Conservation (phyloP, 2,113 vertebrate species). For the Trogon surrucura region DNA sequence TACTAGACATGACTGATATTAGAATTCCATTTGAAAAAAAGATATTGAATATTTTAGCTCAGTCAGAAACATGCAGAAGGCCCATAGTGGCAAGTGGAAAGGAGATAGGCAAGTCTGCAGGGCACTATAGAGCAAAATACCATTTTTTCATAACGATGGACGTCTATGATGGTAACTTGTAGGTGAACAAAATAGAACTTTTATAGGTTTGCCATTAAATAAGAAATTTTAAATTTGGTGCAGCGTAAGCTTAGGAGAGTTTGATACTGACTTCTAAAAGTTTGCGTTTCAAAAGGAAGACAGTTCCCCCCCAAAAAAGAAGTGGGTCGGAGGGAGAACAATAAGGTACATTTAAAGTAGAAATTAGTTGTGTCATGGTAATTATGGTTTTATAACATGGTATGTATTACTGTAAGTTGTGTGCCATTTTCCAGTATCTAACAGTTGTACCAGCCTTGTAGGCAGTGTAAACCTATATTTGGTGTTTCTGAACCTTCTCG, state of each 20-base stretch:
- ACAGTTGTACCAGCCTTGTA: not conserved
- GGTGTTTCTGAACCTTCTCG: not conserved
- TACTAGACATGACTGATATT: not conserved
- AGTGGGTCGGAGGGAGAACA: not conserved
- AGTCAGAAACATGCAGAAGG: not conserved
- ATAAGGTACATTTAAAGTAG: not conserved
- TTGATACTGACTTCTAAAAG: not conserved
- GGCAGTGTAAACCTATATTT: not conserved
- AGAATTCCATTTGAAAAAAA: not conserved
- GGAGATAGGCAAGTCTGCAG: not conserved
- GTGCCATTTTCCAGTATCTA: not conserved
- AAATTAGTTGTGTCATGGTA: not conserved
- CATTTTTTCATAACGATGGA: not conserved
- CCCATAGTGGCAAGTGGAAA: not conserved
- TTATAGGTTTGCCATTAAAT: not conserved
- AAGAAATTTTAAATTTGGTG: not conserved
- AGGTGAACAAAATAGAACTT: not conserved
- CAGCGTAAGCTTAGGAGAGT: not conserved
- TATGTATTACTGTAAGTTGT: not conserved
- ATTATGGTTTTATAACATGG: not conserved
- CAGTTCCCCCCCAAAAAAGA: not conserved
- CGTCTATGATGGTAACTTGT: not conserved
- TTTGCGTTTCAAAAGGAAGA: not conserved
- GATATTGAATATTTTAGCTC: not conserved
- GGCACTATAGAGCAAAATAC: not conserved